A percentile compares a stretch with the other conserved stretches of the same genome.
Evolutionary conservation across 2,888 invertebrate genomes (phyloP).

Genomic region (Carpatolechia fugitivella): DNA sequence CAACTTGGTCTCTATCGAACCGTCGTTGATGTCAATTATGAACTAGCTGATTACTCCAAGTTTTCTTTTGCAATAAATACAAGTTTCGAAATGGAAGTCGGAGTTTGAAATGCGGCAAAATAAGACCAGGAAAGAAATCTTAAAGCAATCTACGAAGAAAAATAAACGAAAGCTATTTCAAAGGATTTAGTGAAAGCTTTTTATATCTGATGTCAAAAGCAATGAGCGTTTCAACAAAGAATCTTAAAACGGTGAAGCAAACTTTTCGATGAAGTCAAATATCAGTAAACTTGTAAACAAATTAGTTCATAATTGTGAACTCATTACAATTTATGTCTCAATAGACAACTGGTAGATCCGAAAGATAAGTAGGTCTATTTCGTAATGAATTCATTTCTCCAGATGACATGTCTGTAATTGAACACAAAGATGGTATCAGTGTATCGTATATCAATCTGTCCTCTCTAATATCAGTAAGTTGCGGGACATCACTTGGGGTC

Average conservation of each 20-base stretch:
- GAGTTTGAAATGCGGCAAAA: constrained; percentile 3
- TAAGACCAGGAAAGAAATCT: constrained; percentile 2
- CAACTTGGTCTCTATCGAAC: constrained; percentile 47
- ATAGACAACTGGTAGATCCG: constrained; percentile 15
- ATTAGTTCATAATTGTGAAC: constrained; percentile 1
- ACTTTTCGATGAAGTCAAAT: not conserved
- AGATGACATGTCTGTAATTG: constrained; percentile 18
- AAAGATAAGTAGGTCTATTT: constrained; percentile 11
- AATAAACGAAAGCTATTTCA: constrained; percentile 6
- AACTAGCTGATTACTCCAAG: constrained; percentile 31
- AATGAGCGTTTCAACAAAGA: not conserved
- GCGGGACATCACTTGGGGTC: constrained; percentile 11
- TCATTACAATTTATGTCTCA: constrained; percentile 7
- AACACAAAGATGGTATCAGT: constrained; percentile 18
- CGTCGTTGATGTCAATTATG: constrained; percentile 43
- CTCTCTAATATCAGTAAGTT: constrained; percentile 11
- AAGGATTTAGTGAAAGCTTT: constrained; percentile 3
- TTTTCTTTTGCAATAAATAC: constrained; percentile 15
- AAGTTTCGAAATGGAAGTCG: constrained; percentile 1
- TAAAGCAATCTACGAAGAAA: constrained; percentile 7
- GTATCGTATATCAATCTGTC: constrained; percentile 21
- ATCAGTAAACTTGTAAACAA: not conserved
- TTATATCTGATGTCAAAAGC: not conserved
- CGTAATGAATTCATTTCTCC: constrained; percentile 18
- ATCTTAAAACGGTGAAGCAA: not conserved